Conservation (phyloP, 2,113 vertebrate species). For the Bos indicus region DNA sequence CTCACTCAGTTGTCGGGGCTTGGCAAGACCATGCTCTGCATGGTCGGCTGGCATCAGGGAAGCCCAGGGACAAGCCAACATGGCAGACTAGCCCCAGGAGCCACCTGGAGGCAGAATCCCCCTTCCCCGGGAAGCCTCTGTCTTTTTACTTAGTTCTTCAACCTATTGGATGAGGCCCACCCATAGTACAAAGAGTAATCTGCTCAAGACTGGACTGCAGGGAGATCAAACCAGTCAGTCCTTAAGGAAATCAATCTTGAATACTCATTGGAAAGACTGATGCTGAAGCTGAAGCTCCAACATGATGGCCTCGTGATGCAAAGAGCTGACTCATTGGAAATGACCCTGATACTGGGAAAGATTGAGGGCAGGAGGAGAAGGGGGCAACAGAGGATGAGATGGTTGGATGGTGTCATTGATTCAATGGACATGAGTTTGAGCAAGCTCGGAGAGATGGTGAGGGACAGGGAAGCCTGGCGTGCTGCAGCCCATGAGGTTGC, state of each 20-base stretch:
- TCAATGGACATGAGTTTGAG: neutral
- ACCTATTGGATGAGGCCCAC: neutral
- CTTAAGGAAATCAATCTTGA: neutral
- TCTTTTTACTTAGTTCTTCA: neutral
- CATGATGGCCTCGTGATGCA: neutral
- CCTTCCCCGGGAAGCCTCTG: fast-evolving
- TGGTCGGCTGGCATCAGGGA: no score
- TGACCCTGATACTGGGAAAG: neutral
- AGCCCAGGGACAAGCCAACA: fast-evolving
- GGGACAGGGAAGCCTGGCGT: neutral
- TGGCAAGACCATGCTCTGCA: neutral
- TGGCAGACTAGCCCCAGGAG: neutral
- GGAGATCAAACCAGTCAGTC: neutral
- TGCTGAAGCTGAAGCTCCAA: neutral
- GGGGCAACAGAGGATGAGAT: neutral
- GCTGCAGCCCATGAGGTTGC: neutral
- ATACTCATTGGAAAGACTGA: neutral
- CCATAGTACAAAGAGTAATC: neutral
- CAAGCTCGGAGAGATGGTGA: neutral
- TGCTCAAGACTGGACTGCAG: neutral
- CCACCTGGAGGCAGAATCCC: neutral
- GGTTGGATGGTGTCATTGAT: neutral
- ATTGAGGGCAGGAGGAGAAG: neutral
- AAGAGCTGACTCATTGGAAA: neutral
- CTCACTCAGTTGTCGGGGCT: neutral